Evolutionary conservation across 2,888 invertebrate genomes (phyloP), one percentile per base, ranked within the genome.

Genomic region (Aphodius sticticus): DNA sequence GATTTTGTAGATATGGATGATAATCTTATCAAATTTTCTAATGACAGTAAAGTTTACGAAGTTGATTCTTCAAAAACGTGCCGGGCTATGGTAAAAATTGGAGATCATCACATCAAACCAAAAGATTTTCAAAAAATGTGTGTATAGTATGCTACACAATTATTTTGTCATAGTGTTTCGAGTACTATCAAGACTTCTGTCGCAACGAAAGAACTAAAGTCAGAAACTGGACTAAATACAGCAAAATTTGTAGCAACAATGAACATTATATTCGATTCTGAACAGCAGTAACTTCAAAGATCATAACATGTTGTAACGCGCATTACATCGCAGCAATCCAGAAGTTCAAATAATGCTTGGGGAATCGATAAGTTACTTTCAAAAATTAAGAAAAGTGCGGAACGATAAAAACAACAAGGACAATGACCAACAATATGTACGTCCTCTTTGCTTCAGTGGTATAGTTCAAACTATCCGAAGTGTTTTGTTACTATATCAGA

Each of bases 101-200:
- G 69, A 14, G 76, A 69, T 16, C 36, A 16, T 6, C 78, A 78
- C 36, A 69, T 78, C 5, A 35, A 69, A 12, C 78, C 76, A 9
- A 76, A 75, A 69, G 69, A 36, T 14, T 76, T 78, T 76, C 76
- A 78, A 35, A 76, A 78, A 76, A 35, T 76, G 69, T 74, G 69
- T 14, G 75, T 75, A 15, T 76, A 78, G 37, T 36, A 76, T 35
- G 78, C 78, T 12, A 37, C 74, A 16, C 78, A 78, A 76, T 15
- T 78, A 6, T 76, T 78, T n/a, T 76, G 78, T 16, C 69, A 76
- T 37, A 69, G 69, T 1, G 70, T 78, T 14, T 72, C 78, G 15
- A 69, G 26, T 26, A 35, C 69, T 16, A 26, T 75, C n/a, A 78
- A 69, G 12, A 74, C 75, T 14, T 71, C 70, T 14, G 69, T 82